Base-by-base conservation (phyloP, 2,113 vertebrate genomes). In the Paramisgurnus dabryanus region DNA sequence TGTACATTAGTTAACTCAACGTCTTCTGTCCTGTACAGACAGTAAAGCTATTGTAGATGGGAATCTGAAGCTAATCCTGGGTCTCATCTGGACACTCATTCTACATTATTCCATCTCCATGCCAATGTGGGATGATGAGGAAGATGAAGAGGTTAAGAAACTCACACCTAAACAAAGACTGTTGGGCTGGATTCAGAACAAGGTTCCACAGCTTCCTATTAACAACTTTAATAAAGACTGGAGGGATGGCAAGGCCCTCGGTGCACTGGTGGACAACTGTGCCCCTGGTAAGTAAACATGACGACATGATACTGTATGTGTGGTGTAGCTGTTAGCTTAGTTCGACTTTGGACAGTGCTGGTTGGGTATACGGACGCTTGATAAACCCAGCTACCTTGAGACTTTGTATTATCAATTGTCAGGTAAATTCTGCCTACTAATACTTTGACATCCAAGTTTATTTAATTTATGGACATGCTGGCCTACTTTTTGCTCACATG, bases 81-180 rank as follows among this genome's bases (percentile, higher is more conserved):
- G 96, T 40, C 89, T 98, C 53, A 95, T 98, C 87, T 98, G 96
- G 96, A 98, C 96, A 0, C 94, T 98, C 78, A 98, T 98, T 88
- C 94, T 98, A 9, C 97, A 98, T 89, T 98, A 98, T 75, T 98
- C 97, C 86, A 98, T 98, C 89, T 98, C 97, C 43, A 98, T 98
- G 96, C 96, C 97, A 58, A 95, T 98, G 95, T 98, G 97, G 97
- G 97, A 98, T 0, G 97, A 98, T 0, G 97, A 98, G 85, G 97
- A 98, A 0, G 97, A 98, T 0, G 97, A 98, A 27, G 97, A 97
- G 0, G 89, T 90, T 5, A 95, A 94, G 78, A 96, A 95, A 78
- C 93, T 96, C 89, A 97, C 97, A 0, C 97, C 97, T 39, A 98
- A 98, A 86, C 97, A 98, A 87, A 94, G 97, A 4, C 91, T 98